These are phyloP conservation scores for Coptodon rendalli DNA, from an alignment of 2,113 vertebrate genomes.

Conservation along the genomic window DNA sequence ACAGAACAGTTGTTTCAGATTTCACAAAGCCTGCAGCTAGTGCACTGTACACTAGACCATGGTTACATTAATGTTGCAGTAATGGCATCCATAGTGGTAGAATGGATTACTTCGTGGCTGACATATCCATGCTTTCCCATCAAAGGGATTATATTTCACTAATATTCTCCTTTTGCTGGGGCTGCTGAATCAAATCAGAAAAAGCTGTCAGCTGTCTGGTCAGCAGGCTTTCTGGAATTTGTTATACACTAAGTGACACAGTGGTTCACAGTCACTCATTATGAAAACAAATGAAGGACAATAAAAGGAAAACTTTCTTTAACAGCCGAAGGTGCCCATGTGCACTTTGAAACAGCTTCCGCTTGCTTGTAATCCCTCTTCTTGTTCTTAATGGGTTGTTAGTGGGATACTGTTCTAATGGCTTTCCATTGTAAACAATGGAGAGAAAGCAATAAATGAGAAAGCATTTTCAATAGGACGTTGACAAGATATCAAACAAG, in stretches of 20 bases:
- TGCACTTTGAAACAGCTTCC: neutral
- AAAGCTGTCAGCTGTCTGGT: conserved; percentile 9
- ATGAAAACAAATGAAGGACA: neutral
- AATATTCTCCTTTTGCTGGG: conserved; percentile 36
- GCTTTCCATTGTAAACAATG: neutral
- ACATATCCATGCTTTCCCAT: conserved; percentile 4
- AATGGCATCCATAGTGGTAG: conserved; percentile 11
- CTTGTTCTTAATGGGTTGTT: neutral
- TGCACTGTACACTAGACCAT: conserved; percentile 2
- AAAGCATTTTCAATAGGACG: neutral
- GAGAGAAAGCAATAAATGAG: neutral
- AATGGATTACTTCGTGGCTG: conserved; percentile 23
- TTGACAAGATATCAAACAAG: neutral
- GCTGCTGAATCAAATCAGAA: conserved; percentile 9
- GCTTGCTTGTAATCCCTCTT: neutral
- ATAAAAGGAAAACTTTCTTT: neutral
- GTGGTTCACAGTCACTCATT: conserved; percentile 48
- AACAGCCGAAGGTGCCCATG: neutral
- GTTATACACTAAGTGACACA: conserved; percentile 27
- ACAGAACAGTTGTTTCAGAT: conserved; percentile 42
- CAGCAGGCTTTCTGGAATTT: conserved; percentile 55
- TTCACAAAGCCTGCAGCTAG: conserved; percentile 30
- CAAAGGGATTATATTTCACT: conserved; percentile 27
- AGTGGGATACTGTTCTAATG: neutral
- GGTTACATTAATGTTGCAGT: conserved; percentile 14